Evolutionary conservation across 2,797 vertebrate genomes (phyloP), one percentile per base, ranked within the genome.

Genomic region (Falco novaeseelandiae): DNA sequence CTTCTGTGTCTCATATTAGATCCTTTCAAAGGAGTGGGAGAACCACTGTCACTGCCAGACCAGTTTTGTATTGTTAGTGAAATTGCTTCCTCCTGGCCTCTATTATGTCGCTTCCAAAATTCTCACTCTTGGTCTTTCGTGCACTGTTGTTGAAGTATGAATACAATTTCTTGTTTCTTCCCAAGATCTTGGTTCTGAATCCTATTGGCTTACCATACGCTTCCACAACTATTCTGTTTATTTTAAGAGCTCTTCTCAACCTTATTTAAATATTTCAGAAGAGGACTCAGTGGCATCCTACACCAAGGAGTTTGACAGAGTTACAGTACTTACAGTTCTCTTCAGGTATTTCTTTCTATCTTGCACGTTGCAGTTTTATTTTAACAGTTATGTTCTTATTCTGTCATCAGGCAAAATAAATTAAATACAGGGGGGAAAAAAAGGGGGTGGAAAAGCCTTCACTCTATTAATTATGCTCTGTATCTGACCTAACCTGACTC

Each of bases 301-400:
- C 79, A 79, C 18, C 63, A 66, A 85, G 72, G 90, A 69, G 15
- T 90, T 89, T 93, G 84, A 66, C 78, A 86, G 62, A 85, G 26
- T 94, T 90, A 84, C 84, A 78, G 46, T 92, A 69, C 36, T 93
- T 94, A 61, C 4, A 80, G 0, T 91, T 93, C 42, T 89, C 26
- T 92, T 84, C 69, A 93, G 94, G 82, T 95, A 89, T 92, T 96
- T 94, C 77, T 93, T 59, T 87, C 59, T 86, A 4, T 90, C 65
- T 93, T 92, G 52, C 69, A 77, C 74, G n/a, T 59, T 48, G 48
- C 36, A 55, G 12, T 59, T 85, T 92, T 71, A 51, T 87, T 93
- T 94, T 89, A 83, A 70, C 55, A 83, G 19, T 34, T 66, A 11
- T 72, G 57, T 58, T 96, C 40, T 52, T 91, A 59, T 10, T 89